Evolutionary conservation across 2,113 vertebrate genomes (phyloP).

Genomic region (Todiramphus chloris): DNA sequence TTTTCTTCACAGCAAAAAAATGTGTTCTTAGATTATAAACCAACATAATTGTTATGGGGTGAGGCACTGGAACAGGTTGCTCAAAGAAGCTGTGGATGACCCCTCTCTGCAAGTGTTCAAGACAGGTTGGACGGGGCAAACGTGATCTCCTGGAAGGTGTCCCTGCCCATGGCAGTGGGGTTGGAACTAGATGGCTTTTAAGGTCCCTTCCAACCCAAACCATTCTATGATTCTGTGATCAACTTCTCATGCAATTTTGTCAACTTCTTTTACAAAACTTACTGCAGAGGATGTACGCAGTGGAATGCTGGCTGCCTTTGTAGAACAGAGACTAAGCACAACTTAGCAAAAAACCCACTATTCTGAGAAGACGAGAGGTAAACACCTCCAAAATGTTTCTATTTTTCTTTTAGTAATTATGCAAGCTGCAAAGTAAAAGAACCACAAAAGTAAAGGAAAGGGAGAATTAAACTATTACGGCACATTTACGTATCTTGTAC

Average conservation of each 20-base stretch:
- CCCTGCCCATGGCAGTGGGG: neutral
- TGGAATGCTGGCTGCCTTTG: neutral
- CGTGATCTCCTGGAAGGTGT: neutral
- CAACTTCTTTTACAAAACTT: neutral
- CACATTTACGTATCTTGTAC: neutral
- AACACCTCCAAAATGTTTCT: neutral
- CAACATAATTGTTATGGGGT: neutral
- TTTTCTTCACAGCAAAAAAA: neutral
- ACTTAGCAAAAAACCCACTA: neutral
- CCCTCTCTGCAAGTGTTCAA: neutral
- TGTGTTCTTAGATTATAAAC: neutral
- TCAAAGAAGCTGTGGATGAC: neutral
- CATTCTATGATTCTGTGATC: neutral
- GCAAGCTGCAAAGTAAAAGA: neutral
- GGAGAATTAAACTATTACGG: neutral
- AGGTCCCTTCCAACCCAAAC: neutral
- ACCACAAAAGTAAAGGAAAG: neutral
- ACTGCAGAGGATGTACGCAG: neutral
- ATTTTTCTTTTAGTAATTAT: neutral
- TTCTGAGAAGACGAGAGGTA: neutral
- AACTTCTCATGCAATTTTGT: neutral
- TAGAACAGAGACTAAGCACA: neutral
- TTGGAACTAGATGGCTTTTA: neutral
- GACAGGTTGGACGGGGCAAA: neutral
- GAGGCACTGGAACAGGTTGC: neutral